Conservation (phyloP, 2,888 invertebrate species). For the Patella caerulea region DNA sequence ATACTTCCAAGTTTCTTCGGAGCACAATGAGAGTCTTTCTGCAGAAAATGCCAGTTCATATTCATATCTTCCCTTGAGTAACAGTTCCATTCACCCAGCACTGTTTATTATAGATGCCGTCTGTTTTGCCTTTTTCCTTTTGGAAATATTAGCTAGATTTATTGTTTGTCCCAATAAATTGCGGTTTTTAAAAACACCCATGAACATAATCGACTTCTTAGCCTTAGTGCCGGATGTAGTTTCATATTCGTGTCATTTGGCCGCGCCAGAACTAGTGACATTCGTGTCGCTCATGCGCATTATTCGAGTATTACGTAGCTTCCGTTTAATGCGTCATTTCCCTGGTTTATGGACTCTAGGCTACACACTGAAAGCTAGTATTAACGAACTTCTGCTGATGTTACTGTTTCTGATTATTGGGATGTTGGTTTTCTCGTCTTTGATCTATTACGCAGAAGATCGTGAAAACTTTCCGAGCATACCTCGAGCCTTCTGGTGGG, state of each 20-base stretch:
- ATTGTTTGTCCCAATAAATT: conserved; percentile 38
- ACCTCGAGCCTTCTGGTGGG: conserved; percentile 53
- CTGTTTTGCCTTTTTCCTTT: conserved; percentile 46
- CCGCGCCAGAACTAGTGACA: background rate
- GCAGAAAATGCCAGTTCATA: background rate
- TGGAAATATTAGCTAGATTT: conserved; percentile 45
- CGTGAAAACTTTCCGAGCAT: conserved; percentile 42
- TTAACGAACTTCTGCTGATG: conserved; percentile 51
- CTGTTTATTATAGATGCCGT: conserved; percentile 44
- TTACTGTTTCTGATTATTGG: conserved; percentile 50
- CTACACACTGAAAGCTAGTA: conserved; percentile 53
- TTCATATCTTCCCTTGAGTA: background rate
- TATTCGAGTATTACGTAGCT: conserved; percentile 45
- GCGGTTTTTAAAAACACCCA: conserved; percentile 32
- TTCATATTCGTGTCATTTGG: conserved; percentile 14
- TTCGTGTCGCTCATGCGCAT: conserved; percentile 38
- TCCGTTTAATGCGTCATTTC: conserved; percentile 47
- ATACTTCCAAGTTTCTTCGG: conserved; percentile 23
- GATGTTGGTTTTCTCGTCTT: conserved; percentile 50
- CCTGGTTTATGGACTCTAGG: conserved; percentile 53
- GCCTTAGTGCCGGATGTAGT: conserved; percentile 46
- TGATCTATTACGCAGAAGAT: conserved; percentile 53
- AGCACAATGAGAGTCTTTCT: background rate
- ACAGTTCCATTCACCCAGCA: conserved; percentile 27
- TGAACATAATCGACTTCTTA: conserved; percentile 46